Conservation (phyloP, 1,140 invertebrate genomes). For the Phenacoccus solenopsis region DNA sequence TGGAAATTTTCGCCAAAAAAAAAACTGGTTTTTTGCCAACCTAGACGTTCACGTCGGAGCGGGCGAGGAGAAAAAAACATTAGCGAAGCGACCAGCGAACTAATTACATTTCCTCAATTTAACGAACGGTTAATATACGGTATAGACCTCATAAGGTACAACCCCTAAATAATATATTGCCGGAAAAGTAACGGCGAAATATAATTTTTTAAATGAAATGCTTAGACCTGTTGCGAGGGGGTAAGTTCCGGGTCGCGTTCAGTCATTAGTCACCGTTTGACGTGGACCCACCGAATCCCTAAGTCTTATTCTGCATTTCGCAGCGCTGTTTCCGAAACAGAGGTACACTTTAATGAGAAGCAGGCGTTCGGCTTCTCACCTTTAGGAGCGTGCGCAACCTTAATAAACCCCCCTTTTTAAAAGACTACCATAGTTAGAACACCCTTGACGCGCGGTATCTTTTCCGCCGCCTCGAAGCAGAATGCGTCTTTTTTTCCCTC, state of each 20-base stretch:
- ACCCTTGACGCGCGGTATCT: not conserved
- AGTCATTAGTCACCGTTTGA: slow-evolving; percentile 16
- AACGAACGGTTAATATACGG: slow-evolving; percentile 16
- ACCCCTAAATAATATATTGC: slow-evolving; percentile 8
- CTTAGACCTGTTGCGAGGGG: slow-evolving; percentile 14
- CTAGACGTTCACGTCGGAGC: too few relatives aligned
- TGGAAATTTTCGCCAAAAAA: too few relatives aligned
- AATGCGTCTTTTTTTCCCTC: not conserved
- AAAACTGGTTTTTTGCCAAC: not conserved
- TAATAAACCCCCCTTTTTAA: not conserved
- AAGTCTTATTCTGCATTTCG: not conserved
- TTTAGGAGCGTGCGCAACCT: slow-evolving; percentile 12
- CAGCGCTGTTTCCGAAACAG: not conserved
- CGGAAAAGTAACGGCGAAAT: slow-evolving; percentile 16
- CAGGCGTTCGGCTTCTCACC: slow-evolving; percentile 16
- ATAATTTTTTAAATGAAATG: slow-evolving; percentile 17
- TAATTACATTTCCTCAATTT: slow-evolving; percentile 18
- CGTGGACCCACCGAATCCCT: not conserved
- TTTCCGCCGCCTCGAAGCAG: not conserved
- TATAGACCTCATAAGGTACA: slow-evolving; percentile 13
- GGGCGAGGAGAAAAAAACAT: slow-evolving; percentile 4
- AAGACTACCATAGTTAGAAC: not conserved
- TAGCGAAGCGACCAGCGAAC: slow-evolving; percentile 10
- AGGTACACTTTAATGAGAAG: slow-evolving; percentile 14
- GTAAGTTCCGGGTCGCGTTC: slow-evolving; percentile 3